Conservation (phyloP, 64 coral and sea anemone genomes). For the Platygyra sinensis region DNA sequence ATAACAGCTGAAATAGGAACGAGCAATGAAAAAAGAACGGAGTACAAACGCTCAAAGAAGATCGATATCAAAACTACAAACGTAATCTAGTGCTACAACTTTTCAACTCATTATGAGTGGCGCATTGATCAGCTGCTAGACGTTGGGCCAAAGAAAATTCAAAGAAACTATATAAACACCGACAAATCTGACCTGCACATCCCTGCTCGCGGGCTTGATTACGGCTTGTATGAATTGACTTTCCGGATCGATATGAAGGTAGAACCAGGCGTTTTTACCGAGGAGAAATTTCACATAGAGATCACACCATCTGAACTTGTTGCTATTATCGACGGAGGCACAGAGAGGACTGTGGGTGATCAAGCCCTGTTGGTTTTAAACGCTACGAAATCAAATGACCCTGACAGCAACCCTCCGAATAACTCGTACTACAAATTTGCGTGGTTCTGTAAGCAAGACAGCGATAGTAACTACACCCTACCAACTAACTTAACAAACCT, state of each 20-base stretch:
- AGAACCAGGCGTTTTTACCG: neutral
- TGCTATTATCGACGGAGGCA: conserved; percentile 19
- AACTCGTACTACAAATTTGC: neutral
- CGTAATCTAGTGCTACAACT: neutral
- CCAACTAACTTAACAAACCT: neutral
- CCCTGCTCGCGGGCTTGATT: neutral
- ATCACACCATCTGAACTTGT: conserved; percentile 1
- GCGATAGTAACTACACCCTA: neutral
- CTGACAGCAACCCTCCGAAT: neutral
- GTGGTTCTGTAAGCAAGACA: conserved; percentile 19
- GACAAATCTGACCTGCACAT: neutral
- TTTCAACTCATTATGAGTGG: neutral
- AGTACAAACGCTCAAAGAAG: conserved; percentile 21
- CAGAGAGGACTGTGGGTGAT: conserved; percentile 11
- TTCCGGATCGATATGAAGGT: conserved; percentile 28
- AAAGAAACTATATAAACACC: too few species aligned
- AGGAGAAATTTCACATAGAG: neutral
- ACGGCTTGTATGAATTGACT: neutral
- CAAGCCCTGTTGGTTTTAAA: neutral
- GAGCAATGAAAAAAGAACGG: neutral
- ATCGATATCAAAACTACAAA: conserved; percentile 23
- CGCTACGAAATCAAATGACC: conserved; percentile 12
- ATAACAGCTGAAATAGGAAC: neutral
- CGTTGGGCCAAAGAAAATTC: neutral
- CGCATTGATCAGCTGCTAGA: neutral